phyloP scores from a whole-genome alignment of 30 jellyfish, hydroid and myxozoan genomes.

The Sanderia malayensis region DNA sequence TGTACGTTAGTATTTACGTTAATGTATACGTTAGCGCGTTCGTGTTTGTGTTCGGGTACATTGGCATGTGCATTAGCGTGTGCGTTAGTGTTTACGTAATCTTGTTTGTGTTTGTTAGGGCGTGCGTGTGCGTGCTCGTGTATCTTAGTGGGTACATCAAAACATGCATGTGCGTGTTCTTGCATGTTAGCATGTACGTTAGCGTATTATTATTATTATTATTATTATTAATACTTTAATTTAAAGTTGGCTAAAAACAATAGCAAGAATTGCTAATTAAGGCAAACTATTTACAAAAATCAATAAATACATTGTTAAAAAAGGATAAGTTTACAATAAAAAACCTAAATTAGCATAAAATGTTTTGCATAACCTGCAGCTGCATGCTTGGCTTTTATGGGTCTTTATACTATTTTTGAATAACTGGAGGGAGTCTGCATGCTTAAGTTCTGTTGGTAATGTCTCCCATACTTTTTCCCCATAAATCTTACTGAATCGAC shows the following conservation, averaged over 20 bases:
- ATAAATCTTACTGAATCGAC: conserved; percentile 27
- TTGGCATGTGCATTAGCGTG: too few species aligned
- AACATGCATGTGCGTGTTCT: too few species aligned
- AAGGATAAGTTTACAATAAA: not conserved
- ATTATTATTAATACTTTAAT: too few species aligned
- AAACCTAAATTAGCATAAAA: conserved; percentile 1
- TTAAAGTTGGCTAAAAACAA: not conserved
- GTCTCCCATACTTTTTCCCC: conserved; percentile 39
- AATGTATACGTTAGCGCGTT: too few species aligned
- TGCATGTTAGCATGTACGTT: too few species aligned
- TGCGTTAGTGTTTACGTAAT: too few species aligned
- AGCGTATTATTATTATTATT: too few species aligned
- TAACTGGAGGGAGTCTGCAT: conserved; percentile 7
- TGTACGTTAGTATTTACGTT: too few species aligned
- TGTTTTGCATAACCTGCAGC: conserved; percentile 16
- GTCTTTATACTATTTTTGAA: conserved; percentile 13
- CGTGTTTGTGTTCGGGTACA: too few species aligned
- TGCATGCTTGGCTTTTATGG: conserved; percentile 26
- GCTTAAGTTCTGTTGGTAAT: conserved; percentile 23
- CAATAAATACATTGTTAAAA: conserved; percentile 2
- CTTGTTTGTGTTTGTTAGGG: too few species aligned
- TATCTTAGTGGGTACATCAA: too few species aligned
- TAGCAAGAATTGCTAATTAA: conserved; percentile 3
- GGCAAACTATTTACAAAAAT: conserved; percentile 4
- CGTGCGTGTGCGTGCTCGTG: too few species aligned